Conservation (phyloP, 1,140 invertebrate species). For the Cryptotermes secundus region DNA sequence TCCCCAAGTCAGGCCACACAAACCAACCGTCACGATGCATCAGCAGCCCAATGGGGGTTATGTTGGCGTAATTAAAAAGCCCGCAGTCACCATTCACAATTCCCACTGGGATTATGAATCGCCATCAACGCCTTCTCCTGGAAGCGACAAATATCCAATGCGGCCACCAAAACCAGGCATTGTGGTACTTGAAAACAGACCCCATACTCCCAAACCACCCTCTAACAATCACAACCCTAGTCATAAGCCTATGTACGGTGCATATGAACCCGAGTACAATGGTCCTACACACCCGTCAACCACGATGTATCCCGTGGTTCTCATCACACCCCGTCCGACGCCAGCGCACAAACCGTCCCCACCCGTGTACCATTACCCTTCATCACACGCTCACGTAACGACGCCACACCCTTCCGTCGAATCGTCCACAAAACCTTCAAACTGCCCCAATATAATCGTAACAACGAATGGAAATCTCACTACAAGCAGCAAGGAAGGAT, state of each 20-base stretch:
- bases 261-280: background rate
- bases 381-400: background rate
- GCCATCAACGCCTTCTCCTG: background rate
- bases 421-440: background rate
- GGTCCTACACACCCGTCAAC: background rate
- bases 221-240: background rate
- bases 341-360: background rate
- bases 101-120: background rate
- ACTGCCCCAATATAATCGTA: background rate
- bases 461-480: background rate
- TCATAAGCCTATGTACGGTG: background rate
- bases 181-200: background rate
- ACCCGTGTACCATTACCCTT: background rate
- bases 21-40: constrained; percentile 3
- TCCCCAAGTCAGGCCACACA: background rate
- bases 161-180: background rate
- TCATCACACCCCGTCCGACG: background rate
- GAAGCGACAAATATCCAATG: background rate
- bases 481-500: background rate
- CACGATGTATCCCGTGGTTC: background rate
- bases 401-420: background rate
- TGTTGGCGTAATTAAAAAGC: constrained; percentile 23
- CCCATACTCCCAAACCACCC: background rate
- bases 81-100: constrained; percentile 3
- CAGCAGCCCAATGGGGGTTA: background rate